phyloP scores from a whole-genome alignment of 2,113 vertebrate species.

The Sander lucioperca region DNA sequence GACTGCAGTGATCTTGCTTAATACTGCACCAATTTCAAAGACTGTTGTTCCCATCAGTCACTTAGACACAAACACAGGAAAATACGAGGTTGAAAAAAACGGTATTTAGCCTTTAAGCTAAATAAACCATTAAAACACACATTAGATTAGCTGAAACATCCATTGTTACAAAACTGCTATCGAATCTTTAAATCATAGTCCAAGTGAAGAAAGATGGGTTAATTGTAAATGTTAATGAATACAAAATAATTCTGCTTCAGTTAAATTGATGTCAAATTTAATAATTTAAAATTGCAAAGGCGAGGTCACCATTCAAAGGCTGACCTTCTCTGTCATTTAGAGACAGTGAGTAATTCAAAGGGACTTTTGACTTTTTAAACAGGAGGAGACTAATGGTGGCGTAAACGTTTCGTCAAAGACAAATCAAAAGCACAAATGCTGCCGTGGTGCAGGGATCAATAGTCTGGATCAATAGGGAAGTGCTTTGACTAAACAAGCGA shows the following conservation, averaged over 20 bases:
- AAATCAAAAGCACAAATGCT: conserved; percentile 29
- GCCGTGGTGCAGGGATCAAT: conserved; percentile 35
- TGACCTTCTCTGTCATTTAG: background rate
- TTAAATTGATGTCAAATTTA: background rate
- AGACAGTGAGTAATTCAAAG: background rate
- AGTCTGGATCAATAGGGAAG: conserved; percentile 22
- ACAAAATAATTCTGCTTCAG: background rate
- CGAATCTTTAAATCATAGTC: background rate
- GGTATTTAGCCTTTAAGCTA: background rate
- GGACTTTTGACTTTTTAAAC: background rate
- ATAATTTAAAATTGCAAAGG: background rate
- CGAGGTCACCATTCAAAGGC: background rate
- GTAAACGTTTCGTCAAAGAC: conserved; percentile 56
- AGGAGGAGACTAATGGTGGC: conserved; percentile 35
- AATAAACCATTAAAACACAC: background rate
- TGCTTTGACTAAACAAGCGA: conserved; percentile 27
- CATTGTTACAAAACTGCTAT: background rate
- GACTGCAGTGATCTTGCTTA: too few relatives aligned
- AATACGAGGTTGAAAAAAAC: too few relatives aligned
- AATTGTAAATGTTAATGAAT: conserved; percentile 5
- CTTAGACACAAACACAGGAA: too few relatives aligned
- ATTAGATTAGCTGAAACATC: background rate
- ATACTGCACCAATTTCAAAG: too few relatives aligned
- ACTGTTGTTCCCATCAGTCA: too few relatives aligned
- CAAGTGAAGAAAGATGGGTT: background rate